Base-by-base conservation (phyloP, 30 jellyfish, hydroid and myxozoan species). In the Haliclystus octoradiatus region DNA sequence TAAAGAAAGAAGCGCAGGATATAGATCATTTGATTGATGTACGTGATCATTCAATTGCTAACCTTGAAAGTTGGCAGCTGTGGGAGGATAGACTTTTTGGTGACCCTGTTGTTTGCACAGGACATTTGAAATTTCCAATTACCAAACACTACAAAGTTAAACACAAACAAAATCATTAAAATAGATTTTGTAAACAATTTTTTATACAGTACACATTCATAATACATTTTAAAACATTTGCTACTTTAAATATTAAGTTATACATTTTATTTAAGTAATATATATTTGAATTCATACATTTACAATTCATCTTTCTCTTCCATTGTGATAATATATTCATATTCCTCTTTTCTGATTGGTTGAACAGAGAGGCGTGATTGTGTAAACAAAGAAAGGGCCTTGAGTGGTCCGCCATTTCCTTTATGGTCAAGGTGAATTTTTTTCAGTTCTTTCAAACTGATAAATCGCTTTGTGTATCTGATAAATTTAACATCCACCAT, bases 401-500 rank as follows among this genome's bases (percentile, higher is more conserved):
- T 52, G 66, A 88, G 49, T 1, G 97, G 93, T 12, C 97, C 97
- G 33, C 61, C 46, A 12, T 32, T 50, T 33, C 49, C 73, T 68
- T 88, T 88, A 49, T 88, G 97, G 33, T 88, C 81, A 26, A 70
- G 57, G 51, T 79, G 86, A 35, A 50, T 31, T 62, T 28, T 51
- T 72, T 88, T 88, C 23, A 88, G 67, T 68, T 88, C 95, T 24
- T 52, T 82, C 15, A 88, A 67, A 0, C 93, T 77, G 19, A 88
- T 68, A 73, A 51, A 88, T 31, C 95, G 70, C 34, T 88, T 80
- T 63, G 76, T 34, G 69, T 73, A 77, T 26, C 97, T 73, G 19
- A 62, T 40, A 63, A 73, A 88, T 49, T 80, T 80, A 40, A 88
- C 97, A 88, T 88, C 95, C 3, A 88, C 97, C 93, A 81, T 79